A percentile compares a stretch with the other conserved stretches of the same genome.
Evolutionary conservation across 2,888 invertebrate genomes (phyloP).

Genomic region (Onthophagus sagittarius): DNA sequence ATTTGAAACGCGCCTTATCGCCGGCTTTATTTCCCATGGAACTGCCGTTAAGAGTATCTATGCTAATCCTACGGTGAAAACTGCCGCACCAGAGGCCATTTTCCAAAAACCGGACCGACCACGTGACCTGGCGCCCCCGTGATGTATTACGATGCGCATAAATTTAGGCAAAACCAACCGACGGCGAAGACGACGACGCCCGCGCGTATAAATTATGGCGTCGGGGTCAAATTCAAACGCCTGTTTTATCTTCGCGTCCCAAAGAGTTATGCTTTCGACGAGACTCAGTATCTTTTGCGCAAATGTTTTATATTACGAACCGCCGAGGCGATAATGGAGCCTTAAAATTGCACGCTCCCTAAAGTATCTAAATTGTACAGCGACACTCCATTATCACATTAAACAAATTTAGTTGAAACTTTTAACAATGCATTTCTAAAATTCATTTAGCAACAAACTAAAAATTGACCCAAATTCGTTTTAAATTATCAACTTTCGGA

Average conservation of each 20-base stretch:
- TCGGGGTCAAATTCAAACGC: not conserved
- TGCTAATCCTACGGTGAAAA: not conserved
- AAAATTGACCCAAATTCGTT: not conserved
- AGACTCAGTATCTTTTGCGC: not conserved
- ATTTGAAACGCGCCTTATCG: not conserved
- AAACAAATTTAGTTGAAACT: too few species aligned
- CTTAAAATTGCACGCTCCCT: not conserved
- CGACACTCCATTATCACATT: not conserved
- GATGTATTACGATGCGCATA: not conserved
- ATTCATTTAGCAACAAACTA: too few species aligned
- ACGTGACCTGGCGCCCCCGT: not conserved
- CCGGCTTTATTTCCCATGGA: not conserved
- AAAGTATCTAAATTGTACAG: not conserved
- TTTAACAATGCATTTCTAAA: too few species aligned
- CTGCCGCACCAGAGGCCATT: not conserved
- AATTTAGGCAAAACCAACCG: not conserved
- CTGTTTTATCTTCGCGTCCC: not conserved
- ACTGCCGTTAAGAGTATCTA: not conserved
- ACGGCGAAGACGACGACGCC: not conserved
- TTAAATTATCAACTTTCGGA: not conserved
- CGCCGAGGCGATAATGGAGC: not conserved
- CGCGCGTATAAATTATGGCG: not conserved
- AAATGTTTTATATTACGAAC: not conserved
- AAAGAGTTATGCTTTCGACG: not conserved
- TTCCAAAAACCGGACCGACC: not conserved